A percentile compares a stretch with the other conserved stretches of the same genome.
These are phyloP conservation scores for Epinotia brunnichana DNA, from an alignment of 2,888 invertebrate species.

Conservation along the genomic window DNA sequence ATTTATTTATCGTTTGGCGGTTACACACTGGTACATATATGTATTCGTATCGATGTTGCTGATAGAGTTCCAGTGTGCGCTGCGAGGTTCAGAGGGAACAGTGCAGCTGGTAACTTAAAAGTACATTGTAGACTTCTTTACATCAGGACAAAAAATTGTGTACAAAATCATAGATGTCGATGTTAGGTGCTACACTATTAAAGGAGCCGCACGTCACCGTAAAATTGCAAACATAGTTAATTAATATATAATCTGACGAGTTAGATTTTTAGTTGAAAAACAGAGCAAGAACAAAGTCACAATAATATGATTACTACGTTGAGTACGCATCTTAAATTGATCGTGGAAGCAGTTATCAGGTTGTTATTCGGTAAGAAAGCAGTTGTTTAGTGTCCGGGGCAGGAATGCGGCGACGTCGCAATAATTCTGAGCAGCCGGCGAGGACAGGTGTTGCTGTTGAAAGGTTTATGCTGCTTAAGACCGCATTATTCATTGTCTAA, in stretches of 20 bases:
- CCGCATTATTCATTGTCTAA: not conserved
- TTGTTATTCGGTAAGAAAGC: slow-evolving; percentile 29
- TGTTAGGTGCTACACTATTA: too few species aligned
- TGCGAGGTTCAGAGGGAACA: too few species aligned
- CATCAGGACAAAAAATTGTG: too few species aligned
- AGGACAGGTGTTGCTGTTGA: slow-evolving; percentile 28
- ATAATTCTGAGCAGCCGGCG: slow-evolving; percentile 25
- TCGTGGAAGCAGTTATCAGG: not conserved
- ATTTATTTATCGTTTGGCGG: too few species aligned
- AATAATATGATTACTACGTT: not conserved
- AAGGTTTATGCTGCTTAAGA: slow-evolving; percentile 17
- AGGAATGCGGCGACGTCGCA: slow-evolving; percentile 29
- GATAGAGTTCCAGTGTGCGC: too few species aligned
- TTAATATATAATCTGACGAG: not conserved
- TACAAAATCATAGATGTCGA: too few species aligned
- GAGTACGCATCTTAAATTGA: not conserved
- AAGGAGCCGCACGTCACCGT: too few species aligned
- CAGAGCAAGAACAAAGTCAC: too few species aligned
- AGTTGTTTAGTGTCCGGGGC: slow-evolving; percentile 15
- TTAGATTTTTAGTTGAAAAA: not conserved
- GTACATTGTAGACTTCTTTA: not conserved
- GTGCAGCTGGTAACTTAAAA: not conserved
- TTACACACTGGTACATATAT: too few species aligned
- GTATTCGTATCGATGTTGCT: too few species aligned
- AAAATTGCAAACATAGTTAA: too few species aligned